A percentile compares a stretch with the other conserved stretches of the same genome.
Evolutionary conservation across 2,888 invertebrate species (phyloP).

Genomic region (Bruchidius siliquastri): DNA sequence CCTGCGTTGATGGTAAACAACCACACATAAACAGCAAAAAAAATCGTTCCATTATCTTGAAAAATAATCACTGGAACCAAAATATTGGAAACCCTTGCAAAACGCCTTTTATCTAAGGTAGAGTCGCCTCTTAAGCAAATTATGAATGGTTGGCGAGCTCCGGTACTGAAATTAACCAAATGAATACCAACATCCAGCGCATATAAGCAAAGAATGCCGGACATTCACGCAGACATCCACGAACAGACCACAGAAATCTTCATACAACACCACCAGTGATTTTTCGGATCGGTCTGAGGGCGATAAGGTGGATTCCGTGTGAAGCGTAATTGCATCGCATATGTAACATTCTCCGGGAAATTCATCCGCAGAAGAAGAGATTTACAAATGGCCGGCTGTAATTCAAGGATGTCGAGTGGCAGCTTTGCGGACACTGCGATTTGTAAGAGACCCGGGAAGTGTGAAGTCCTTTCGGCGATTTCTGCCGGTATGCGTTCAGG

Average conservation of each 20-base stretch:
- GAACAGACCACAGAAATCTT: not conserved
- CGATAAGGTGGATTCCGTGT: not conserved
- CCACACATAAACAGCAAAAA: too few species aligned
- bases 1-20: too few species aligned
- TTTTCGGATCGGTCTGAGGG: not conserved
- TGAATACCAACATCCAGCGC: not conserved
- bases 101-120: too few species aligned
- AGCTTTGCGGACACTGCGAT: not conserved
- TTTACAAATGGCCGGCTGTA: not conserved
- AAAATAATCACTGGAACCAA: too few species aligned
- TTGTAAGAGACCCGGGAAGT: not conserved
- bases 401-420: not conserved
- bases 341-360: not conserved
- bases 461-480: not conserved
- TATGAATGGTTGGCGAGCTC: not conserved
- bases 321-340: not conserved
- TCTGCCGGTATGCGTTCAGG: not conserved
- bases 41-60: too few species aligned
- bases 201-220: not conserved
- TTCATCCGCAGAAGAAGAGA: not conserved
- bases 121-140: not conserved
- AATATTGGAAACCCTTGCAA: too few species aligned
- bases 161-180: not conserved
- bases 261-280: not conserved
- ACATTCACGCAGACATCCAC: not conserved